Conservation (phyloP, 2,113 vertebrate species). For the Agelaius phoeniceus region DNA sequence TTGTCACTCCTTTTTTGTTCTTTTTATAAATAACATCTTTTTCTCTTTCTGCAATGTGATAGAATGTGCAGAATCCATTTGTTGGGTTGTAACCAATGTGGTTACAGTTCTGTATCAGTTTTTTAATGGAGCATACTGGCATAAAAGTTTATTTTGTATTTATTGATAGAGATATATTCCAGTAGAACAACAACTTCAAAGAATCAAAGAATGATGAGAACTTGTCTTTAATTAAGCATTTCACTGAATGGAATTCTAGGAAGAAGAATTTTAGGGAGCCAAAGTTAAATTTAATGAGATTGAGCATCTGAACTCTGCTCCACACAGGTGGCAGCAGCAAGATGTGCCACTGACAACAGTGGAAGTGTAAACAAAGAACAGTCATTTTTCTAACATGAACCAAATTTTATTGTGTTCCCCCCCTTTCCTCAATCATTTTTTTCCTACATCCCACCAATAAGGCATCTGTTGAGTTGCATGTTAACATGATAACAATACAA, state of each 20-base stretch:
- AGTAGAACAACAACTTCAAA: background rate
- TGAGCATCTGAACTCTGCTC: background rate
- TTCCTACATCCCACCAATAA: background rate
- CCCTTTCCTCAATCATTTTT: background rate
- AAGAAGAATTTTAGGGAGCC: background rate
- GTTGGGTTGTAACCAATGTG: background rate
- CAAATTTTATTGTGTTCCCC: background rate
- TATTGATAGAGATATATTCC: background rate
- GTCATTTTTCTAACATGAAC: background rate
- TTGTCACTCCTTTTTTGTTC: background rate
- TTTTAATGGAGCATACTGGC: background rate
- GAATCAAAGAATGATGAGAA: background rate
- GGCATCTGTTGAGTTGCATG: background rate
- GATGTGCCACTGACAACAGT: background rate
- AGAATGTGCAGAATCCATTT: background rate
- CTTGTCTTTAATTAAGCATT: background rate
- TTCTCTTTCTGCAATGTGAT: background rate
- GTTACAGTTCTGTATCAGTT: background rate
- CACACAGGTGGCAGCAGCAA: background rate
- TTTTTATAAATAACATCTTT: background rate
- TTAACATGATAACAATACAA: background rate
- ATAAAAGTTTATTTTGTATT: background rate
- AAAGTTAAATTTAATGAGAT: background rate
- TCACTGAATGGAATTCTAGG: background rate
- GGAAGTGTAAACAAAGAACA: background rate